Conservation (phyloP, 2,888 invertebrate genomes). For the Geotrupes spiniger region DNA sequence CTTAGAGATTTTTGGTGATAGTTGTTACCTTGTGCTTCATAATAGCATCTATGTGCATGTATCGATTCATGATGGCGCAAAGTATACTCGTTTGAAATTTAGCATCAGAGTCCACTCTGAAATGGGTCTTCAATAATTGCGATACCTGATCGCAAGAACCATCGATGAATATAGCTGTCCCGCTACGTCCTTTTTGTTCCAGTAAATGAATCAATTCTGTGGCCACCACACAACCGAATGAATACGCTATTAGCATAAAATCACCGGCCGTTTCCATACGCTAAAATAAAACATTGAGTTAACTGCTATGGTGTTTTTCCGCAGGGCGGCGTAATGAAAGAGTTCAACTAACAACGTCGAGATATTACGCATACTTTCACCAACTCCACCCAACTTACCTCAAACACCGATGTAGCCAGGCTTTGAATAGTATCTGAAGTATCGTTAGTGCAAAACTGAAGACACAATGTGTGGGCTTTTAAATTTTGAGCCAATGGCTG, state of each 20-base stretch:
- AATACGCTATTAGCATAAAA: slow-evolving; percentile 67
- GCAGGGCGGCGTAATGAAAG: no score
- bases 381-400: slow-evolving; percentile 46
- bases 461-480: slow-evolving; percentile 53
- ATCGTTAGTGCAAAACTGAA: slow-evolving; percentile 56
- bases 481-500: slow-evolving; percentile 55
- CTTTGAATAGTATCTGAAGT: slow-evolving; percentile 51
- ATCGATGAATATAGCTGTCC: slow-evolving; percentile 70
- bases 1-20: no score
- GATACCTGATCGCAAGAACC: slow-evolving; percentile 69
- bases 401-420: slow-evolving; percentile 55
- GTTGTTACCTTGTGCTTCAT: no score
- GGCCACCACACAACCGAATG: slow-evolving; percentile 75
- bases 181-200: slow-evolving; percentile 59
- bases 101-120: slow-evolving; percentile 47
- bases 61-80: no score
- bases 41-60: no score
- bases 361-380: no score
- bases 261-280: no score
- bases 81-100: background rate
- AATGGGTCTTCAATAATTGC: slow-evolving; percentile 49
- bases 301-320: no score
- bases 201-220: slow-evolving; percentile 71
- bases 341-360: no score
- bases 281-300: no score